Evolutionary conservation across 2,888 invertebrate genomes (phyloP).

Genomic region (Ichneumon xanthorius): DNA sequence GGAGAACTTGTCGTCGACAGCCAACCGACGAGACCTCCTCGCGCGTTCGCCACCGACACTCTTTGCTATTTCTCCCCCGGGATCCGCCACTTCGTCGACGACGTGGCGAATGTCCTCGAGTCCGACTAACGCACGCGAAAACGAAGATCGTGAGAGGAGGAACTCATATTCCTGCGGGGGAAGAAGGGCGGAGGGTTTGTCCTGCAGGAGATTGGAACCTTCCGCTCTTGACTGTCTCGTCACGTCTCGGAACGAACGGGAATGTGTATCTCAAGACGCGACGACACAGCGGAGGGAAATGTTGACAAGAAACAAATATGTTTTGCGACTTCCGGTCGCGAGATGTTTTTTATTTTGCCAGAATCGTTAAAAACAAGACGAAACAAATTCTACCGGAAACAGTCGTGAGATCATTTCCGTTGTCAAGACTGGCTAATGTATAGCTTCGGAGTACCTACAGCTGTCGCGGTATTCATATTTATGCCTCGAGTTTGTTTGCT

Average conservation of each 20-base stretch:
- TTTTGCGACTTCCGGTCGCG: no score
- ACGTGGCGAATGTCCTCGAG: slow-evolving; percentile 52
- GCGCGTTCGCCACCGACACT: slow-evolving; percentile 20
- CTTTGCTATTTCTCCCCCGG: slow-evolving; percentile 63
- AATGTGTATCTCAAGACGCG: not conserved
- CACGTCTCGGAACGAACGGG: slow-evolving; percentile 1
- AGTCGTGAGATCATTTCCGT: no score
- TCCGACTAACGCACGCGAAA: slow-evolving; percentile 16
- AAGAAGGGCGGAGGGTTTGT: not conserved
- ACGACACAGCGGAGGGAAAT: not conserved
- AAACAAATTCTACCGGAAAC: no score
- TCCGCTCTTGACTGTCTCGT: not conserved
- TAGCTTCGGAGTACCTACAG: no score
- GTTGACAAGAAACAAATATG: not conserved
- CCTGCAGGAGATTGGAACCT: not conserved
- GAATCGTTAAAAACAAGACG: no score
- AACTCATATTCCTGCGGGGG: not conserved
- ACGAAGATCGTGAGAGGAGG: not conserved
- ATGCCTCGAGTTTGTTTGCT: no score
- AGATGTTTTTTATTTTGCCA: no score
- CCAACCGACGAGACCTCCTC: slow-evolving; percentile 12
- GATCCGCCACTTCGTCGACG: slow-evolving; percentile 61
- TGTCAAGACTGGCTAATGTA: not conserved
- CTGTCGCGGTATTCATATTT: no score
- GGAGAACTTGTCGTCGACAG: not conserved